These are phyloP conservation scores for Pantherophis alleghaniensis DNA, from an alignment of 2,797 vertebrate genomes.

Conservation along the genomic window DNA sequence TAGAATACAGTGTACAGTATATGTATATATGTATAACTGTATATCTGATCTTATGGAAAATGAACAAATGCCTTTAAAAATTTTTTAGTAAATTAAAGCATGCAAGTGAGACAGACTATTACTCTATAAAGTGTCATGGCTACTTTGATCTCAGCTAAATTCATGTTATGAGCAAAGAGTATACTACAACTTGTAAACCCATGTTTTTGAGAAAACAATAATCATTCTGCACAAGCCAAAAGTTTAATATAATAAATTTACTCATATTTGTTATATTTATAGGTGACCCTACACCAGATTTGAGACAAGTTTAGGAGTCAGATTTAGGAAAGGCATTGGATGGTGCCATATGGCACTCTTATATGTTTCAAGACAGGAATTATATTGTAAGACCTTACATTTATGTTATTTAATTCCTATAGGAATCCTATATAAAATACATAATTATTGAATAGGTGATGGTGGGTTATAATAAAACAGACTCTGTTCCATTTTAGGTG, in stretches of 20 bases:
- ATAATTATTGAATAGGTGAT: neutral
- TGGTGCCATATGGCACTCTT: neutral
- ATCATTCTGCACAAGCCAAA: neutral
- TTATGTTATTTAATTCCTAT: neutral
- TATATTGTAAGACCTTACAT: neutral
- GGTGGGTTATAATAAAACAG: neutral
- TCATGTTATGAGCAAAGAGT: neutral
- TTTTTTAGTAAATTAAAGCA: neutral
- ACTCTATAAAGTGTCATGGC: neutral
- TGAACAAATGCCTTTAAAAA: neutral
- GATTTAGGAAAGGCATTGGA: neutral
- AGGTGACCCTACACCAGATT: neutral
- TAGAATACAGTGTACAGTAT: neutral
- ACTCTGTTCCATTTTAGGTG: neutral
- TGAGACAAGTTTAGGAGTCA: neutral
- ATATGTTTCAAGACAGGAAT: neutral
- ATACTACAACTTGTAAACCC: neutral
- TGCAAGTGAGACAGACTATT: neutral
- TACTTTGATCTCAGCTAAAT: neutral
- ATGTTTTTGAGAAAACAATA: neutral
- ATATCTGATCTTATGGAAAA: neutral
- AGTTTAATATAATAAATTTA: neutral
- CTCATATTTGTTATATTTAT: neutral
- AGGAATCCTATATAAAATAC: neutral
- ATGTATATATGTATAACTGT: too few species aligned